Percentiles rank a stretch among this genome's conserved stretches.
phyloP scores from a whole-genome alignment of 2,113 vertebrate genomes.

The Amblyornis subalaris region DNA sequence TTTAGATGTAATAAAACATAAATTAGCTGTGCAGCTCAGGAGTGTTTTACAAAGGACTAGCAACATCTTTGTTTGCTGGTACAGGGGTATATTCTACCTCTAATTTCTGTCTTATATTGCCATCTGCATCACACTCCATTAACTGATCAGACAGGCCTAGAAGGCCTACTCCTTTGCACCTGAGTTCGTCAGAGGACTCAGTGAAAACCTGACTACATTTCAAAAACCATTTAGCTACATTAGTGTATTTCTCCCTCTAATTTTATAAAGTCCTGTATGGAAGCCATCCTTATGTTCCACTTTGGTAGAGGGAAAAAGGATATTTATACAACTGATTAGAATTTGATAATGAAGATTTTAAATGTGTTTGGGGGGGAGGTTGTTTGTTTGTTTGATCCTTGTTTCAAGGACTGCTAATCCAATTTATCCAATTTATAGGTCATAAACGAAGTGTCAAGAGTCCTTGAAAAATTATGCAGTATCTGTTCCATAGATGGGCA shows the following conservation, averaged over 20 bases:
- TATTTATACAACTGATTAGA: not conserved
- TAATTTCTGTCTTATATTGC: not conserved
- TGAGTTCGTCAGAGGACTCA: not conserved
- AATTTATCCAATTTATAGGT: not conserved
- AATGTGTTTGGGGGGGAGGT: accelerated
- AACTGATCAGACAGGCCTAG: not conserved
- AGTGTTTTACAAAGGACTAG: not conserved
- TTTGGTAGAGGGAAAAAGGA: not conserved
- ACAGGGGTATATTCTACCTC: not conserved
- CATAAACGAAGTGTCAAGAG: not conserved
- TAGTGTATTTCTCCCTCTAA: not conserved
- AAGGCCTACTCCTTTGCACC: not conserved
- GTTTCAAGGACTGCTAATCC: not conserved
- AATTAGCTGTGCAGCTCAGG: not conserved
- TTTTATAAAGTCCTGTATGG: not conserved
- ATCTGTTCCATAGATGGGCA: not conserved
- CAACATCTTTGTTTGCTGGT: not conserved
- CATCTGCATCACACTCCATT: not conserved
- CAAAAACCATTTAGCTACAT: not conserved
- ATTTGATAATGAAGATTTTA: not conserved
- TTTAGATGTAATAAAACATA: not conserved
- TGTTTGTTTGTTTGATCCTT: not conserved
- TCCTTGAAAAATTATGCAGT: not conserved
- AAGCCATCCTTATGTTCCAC: not conserved
- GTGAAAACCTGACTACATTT: not conserved